phyloP scores from a whole-genome alignment of 2,797 vertebrate species.

The Muraenolepis orangiensis region DNA sequence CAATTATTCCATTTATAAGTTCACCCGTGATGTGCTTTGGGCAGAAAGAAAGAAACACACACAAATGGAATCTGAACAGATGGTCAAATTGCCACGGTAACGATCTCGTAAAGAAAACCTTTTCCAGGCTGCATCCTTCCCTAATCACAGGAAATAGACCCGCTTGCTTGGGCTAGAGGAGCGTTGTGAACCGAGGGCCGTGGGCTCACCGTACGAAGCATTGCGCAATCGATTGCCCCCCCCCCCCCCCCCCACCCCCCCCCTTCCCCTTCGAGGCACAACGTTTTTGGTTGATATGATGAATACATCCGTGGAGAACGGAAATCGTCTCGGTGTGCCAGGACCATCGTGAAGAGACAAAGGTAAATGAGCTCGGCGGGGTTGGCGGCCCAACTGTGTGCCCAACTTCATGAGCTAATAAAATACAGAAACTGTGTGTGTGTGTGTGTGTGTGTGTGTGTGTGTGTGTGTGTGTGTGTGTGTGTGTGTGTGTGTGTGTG shows the following conservation, averaged over 20 bases:
- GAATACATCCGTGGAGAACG: slow-evolving; percentile 23
- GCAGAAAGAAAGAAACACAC: not conserved
- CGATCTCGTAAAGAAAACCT: slow-evolving; percentile 28
- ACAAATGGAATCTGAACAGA: slow-evolving; percentile 33
- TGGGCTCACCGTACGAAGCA: slow-evolving; percentile 28
- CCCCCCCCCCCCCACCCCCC: slow-evolving; percentile 7
- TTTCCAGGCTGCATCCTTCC: slow-evolving; percentile 36
- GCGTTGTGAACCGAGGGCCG: slow-evolving; percentile 30
- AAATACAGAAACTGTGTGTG: too few species aligned
- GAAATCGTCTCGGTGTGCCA: slow-evolving; percentile 42
- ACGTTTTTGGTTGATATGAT: slow-evolving; percentile 29
- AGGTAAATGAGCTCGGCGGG: slow-evolving; percentile 3
- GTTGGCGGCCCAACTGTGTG: too few species aligned
- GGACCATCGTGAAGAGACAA: slow-evolving; percentile 23
- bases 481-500: not conserved
- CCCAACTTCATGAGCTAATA: too few species aligned
- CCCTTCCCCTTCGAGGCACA: slow-evolving; percentile 5
- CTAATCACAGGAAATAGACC: slow-evolving; percentile 30
- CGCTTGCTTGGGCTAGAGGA: not conserved
- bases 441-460: not conserved
- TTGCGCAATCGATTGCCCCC: slow-evolving; percentile 39
- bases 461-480: not conserved
- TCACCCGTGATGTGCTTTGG: not conserved
- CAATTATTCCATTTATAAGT: not conserved
- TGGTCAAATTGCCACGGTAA: slow-evolving; percentile 31